Conservation (phyloP, 1,140 invertebrate genomes). For the Ceratina australensis region DNA sequence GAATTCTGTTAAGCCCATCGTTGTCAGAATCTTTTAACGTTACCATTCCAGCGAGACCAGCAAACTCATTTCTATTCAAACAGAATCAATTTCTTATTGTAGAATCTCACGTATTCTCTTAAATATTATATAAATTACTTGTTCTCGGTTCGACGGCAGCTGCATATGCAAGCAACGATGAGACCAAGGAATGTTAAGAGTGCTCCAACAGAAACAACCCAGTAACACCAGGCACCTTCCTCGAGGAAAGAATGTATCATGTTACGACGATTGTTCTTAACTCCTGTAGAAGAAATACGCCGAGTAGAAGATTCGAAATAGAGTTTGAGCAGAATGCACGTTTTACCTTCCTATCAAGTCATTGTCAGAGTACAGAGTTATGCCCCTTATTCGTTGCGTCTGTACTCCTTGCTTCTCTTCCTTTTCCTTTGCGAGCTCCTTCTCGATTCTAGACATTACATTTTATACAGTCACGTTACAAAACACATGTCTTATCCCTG, state of each 20-base stretch:
- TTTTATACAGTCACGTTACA: too few species aligned
- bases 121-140: slow-evolving; percentile 64
- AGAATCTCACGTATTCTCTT: slow-evolving; percentile 18
- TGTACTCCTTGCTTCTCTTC: neutral
- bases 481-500: too few species aligned
- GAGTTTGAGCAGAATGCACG: neutral
- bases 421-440: neutral
- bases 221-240: slow-evolving; percentile 73
- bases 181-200: slow-evolving; percentile 74
- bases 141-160: slow-evolving; percentile 74
- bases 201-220: slow-evolving; percentile 72
- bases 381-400: neutral
- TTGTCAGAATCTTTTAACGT: slow-evolving; percentile 76
- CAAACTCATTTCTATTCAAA: slow-evolving; percentile 77
- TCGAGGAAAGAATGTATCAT: slow-evolving; percentile 68
- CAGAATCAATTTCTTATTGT: slow-evolving; percentile 9
- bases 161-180: slow-evolving; percentile 75
- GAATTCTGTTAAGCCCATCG: slow-evolving; percentile 73
- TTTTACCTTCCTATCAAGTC: slow-evolving; percentile 20
- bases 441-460: too few species aligned
- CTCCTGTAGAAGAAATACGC: neutral
- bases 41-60: slow-evolving; percentile 77
- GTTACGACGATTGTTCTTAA: slow-evolving; percentile 35
- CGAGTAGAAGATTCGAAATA: neutral
- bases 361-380: neutral